Percentiles rank a stretch among this genome's conserved stretches.
phyloP scores from a whole-genome alignment of 2,113 vertebrate species.

The Tachysurus vachellii region DNA sequence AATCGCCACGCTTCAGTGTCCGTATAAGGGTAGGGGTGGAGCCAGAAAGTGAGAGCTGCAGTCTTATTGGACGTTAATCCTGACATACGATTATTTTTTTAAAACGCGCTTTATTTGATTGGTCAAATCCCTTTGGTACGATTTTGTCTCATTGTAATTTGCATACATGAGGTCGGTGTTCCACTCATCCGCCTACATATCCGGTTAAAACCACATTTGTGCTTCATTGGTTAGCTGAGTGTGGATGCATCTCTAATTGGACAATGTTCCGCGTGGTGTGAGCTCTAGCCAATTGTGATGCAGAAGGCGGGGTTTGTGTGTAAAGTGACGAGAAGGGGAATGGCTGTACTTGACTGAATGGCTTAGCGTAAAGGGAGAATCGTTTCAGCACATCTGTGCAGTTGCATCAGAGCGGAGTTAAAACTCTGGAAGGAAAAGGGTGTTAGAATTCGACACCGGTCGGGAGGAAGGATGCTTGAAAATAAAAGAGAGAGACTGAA shows the following conservation, averaged over 20 bases:
- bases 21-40: slow-evolving; percentile 68
- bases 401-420: slow-evolving; percentile 30
- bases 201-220: neutral
- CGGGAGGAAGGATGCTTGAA: slow-evolving; percentile 75
- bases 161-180: slow-evolving; percentile 36
- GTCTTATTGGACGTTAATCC: slow-evolving; percentile 63
- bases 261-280: neutral
- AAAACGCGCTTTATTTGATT: slow-evolving; percentile 57
- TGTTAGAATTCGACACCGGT: slow-evolving; percentile 56
- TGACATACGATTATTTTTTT: slow-evolving; percentile 67
- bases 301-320: neutral
- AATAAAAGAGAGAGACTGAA: slow-evolving; percentile 77
- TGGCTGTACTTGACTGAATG: slow-evolving; percentile 10
- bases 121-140: slow-evolving; percentile 70
- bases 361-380: slow-evolving; percentile 9
- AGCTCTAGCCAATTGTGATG: neutral
- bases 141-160: slow-evolving; percentile 74
- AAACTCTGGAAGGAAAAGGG: slow-evolving; percentile 13
- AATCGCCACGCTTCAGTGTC: slow-evolving; percentile 4
- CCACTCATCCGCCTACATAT: neutral
- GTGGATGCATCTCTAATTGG: neutral
- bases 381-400: neutral
- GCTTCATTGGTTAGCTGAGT: neutral
- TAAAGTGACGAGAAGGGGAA: slow-evolving; percentile 45
- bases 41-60: neutral